Conservation (phyloP, 1,140 invertebrate species). For the Microvelia longipes region DNA sequence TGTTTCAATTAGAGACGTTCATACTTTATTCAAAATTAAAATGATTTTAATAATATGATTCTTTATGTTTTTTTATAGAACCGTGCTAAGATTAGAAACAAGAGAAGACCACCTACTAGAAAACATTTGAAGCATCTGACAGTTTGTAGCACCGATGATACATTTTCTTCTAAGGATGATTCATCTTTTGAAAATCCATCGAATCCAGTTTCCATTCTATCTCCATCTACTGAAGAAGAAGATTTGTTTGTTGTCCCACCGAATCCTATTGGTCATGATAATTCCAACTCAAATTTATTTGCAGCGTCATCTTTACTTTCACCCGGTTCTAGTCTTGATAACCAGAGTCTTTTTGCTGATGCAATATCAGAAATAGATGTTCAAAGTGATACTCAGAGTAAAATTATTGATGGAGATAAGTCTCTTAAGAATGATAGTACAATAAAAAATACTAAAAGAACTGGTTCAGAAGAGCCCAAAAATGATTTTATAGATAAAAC, state of each 20-base stretch:
- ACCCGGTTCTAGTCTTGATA: slow-evolving; percentile 8
- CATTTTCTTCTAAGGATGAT: not conserved
- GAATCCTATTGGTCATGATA: not conserved
- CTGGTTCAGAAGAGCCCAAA: too few species aligned
- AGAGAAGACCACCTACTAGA: slow-evolving; percentile 5
- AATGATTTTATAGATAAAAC: too few species aligned
- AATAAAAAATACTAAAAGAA: too few species aligned
- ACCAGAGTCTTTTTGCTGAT: too few species aligned
- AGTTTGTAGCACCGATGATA: not conserved
- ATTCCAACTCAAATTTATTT: slow-evolving; percentile 3
- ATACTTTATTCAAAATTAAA: too few species aligned
- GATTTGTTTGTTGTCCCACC: slow-evolving; percentile 13
- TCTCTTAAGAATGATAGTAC: too few species aligned
- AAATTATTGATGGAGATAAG: too few species aligned
- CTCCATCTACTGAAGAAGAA: slow-evolving; percentile 14
- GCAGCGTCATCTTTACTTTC: slow-evolving; percentile 5
- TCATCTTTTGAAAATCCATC: not conserved
- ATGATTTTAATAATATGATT: too few species aligned
- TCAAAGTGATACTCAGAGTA: too few species aligned
- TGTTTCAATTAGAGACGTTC: too few species aligned
- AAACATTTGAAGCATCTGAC: not conserved
- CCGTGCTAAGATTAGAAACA: slow-evolving; percentile 6
- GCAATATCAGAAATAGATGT: too few species aligned
- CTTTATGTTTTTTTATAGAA: slow-evolving; percentile 3
- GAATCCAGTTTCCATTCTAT: slow-evolving; percentile 1